Evolutionary conservation across 2,888 invertebrate genomes (phyloP).

Genomic region (Deilephila porcellus): DNA sequence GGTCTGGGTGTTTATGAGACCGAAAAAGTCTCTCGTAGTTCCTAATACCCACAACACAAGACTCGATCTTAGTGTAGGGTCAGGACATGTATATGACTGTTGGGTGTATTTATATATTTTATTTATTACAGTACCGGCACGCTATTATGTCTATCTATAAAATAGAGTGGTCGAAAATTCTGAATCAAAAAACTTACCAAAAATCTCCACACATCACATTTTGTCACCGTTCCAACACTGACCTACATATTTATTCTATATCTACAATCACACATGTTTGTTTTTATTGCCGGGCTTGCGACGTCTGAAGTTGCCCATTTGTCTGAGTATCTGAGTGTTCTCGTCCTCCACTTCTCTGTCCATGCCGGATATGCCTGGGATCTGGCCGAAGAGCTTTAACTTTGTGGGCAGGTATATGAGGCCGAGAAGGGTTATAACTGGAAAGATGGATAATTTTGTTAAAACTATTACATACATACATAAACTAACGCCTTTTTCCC

Average conservation of each 20-base stretch:
- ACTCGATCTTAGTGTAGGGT: no score
- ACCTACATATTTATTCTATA: neutral
- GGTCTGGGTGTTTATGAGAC: no score
- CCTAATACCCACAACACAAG: no score
- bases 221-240: neutral
- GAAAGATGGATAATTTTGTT: slow-evolving; percentile 45
- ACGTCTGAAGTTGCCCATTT: slow-evolving; percentile 87
- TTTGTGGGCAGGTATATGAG: slow-evolving; percentile 88
- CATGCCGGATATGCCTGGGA: slow-evolving; percentile 75
- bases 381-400: slow-evolving; percentile 87
- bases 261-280: slow-evolving; percentile 68
- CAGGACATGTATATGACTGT: no score
- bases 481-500: no score
- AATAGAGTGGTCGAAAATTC: no score
- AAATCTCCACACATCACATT: no score
- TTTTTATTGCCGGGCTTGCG: slow-evolving; percentile 78
- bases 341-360: slow-evolving; percentile 87
- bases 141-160: no score
- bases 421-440: slow-evolving; percentile 88
- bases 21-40: no score
- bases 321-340: slow-evolving; percentile 87
- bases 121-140: no score
- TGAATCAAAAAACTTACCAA: neutral
- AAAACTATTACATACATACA: no score
- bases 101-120: no score